Base-by-base conservation (phyloP, 2,888 invertebrate species). In the Clanis bilineata region DNA sequence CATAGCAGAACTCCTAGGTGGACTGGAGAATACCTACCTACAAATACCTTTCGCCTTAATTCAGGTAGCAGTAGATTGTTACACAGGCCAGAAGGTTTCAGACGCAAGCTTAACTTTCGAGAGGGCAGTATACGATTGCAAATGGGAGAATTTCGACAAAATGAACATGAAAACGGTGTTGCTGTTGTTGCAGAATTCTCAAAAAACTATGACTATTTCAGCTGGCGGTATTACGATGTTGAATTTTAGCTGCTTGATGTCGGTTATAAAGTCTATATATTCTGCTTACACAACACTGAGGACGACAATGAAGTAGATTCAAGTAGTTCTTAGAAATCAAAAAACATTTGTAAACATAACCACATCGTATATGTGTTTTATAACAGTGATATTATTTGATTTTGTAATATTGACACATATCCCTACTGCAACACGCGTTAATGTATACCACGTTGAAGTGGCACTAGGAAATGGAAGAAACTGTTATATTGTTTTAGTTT, bases 1-100 rank as follows among this genome's bases (percentile, higher is more conserved):
- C 0, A 80, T 83, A 47, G 74, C 82, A 0, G 83, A 82, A 65
- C 57, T 86, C n/a, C 73, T 87, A 0, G 86, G 83, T 2, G 82
- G 85, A 0, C 60, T 87, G 47, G 76, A 85, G 22, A 83, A 86
- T 7, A 86, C 84, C 0, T 82, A 75, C 36, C 23, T 85, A 2
- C 69, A 80, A 54, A 57, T 86, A 22, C 83, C 83, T 0, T 86
- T 74, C 51, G 74, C 84, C 0, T 62, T 86, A 5, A 65, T 74
- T 0, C 85, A 83, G 58, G 69, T 88, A 1, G 72, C 69, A 4
- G 70, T 79, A 59, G 80, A 82, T 57, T 82, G 80, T 39, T 70
- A 72, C 15, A 72, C 72, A 4, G 83, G 82, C 0, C 83, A 83
- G 62, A 72, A 67, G 23, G 43, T 83, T 4, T 72, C 76, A 32